These are phyloP conservation scores for Xylophagus ater DNA, from an alignment of 2,888 invertebrate species.

Conservation along the genomic window DNA sequence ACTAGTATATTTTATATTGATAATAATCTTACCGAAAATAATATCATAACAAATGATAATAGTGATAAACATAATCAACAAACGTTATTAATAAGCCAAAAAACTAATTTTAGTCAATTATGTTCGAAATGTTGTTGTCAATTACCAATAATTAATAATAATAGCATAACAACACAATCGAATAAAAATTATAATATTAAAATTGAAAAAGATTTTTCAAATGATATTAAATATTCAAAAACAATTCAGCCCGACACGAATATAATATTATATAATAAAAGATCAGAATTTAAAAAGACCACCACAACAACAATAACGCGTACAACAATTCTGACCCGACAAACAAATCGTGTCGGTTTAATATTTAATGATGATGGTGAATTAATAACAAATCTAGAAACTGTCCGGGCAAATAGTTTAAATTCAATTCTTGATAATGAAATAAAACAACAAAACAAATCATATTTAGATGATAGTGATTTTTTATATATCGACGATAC, in stretches of 20 bases:
- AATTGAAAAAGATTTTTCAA: conserved; percentile 26
- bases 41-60: conserved; percentile 9
- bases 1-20: conserved; percentile 31
- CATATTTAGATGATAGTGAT: conserved; percentile 22
- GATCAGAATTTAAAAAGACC: conserved; percentile 28
- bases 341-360: conserved; percentile 25
- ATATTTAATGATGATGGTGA: conserved; percentile 23
- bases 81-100: no score
- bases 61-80: conserved; percentile 21
- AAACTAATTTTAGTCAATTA: conserved; percentile 26
- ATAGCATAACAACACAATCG: background rate
- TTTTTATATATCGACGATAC: conserved; percentile 35
- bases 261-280: conserved; percentile 21
- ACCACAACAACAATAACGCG: conserved; percentile 32
- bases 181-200: conserved; percentile 18
- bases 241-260: conserved; percentile 19
- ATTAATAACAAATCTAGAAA: conserved; percentile 17
- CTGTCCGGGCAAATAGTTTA: conserved; percentile 31
- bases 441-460: conserved; percentile 5
- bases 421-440: conserved; percentile 30
- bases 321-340: conserved; percentile 20
- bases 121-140: conserved; percentile 35
- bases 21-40: no score
- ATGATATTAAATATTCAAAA: conserved; percentile 25
- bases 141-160: conserved; percentile 17